Conservation (phyloP, 2,888 invertebrate genomes). For the Holacanthella duospinosa region DNA sequence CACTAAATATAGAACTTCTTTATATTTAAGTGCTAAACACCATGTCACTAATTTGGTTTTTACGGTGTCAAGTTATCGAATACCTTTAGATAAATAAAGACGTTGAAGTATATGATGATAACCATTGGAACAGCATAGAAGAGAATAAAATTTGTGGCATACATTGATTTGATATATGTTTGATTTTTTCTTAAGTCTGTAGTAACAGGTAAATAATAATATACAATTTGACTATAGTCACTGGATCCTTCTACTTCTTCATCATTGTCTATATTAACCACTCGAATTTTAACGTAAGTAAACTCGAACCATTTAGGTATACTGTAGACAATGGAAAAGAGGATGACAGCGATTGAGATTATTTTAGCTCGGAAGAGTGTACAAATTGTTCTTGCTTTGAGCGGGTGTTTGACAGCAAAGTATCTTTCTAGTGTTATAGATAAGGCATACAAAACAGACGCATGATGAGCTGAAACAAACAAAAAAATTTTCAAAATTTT, state of each 20-base stretch:
- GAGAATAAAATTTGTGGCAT: conserved; percentile 12
- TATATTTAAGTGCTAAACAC: too few species aligned
- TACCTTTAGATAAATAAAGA: conserved; percentile 28
- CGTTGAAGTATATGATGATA: conserved; percentile 25
- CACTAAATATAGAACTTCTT: too few species aligned
- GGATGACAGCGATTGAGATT: conserved; percentile 13
- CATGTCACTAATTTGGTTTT: too few species aligned
- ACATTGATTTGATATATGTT: conserved; percentile 21
- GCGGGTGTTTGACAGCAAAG: conserved; percentile 16
- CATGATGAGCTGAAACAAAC: conserved; percentile 20
- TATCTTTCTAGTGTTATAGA: conserved; percentile 26
- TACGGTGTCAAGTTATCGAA: too few species aligned
- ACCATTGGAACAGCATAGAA: conserved; percentile 20
- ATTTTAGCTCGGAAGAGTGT: conserved; percentile 14
- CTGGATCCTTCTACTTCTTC: background rate
- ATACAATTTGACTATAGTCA: background rate
- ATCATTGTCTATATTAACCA: background rate
- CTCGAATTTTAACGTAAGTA: conserved; percentile 5
- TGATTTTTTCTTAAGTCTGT: conserved; percentile 14
- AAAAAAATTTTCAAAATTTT: background rate
- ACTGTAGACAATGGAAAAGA: conserved; percentile 21
- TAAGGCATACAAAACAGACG: conserved; percentile 24
- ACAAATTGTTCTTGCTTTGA: conserved; percentile 14
- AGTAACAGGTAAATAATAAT: conserved; percentile 16
- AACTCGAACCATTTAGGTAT: conserved; percentile 30